phyloP scores from a whole-genome alignment of 1,140 invertebrate genomes.

The Heliconius hewitsoni region DNA sequence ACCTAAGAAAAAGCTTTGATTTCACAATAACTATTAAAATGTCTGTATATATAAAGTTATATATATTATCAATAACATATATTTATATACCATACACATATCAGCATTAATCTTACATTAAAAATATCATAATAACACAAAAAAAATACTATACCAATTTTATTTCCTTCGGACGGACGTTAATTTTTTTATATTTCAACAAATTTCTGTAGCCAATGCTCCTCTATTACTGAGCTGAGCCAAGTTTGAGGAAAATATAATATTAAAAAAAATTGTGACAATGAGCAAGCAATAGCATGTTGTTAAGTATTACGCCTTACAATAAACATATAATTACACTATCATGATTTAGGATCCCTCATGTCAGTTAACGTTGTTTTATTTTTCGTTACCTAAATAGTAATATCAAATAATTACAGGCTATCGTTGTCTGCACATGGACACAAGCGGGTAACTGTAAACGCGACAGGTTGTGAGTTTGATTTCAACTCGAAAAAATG shows the following conservation, averaged over 20 bases:
- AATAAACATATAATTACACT: background rate
- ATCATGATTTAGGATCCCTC: background rate
- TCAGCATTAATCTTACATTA: background rate
- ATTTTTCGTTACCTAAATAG: too few species aligned
- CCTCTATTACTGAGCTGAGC: conserved; percentile 40
- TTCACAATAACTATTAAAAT: too few species aligned
- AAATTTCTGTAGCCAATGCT: conserved; percentile 44
- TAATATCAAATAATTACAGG: too few species aligned
- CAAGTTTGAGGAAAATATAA: background rate
- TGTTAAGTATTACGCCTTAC: background rate
- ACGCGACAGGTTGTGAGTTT: too few species aligned
- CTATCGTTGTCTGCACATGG: too few species aligned
- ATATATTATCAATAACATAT: too few species aligned
- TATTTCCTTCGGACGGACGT: conserved; percentile 61
- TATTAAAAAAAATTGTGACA: background rate
- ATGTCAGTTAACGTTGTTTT: too few species aligned
- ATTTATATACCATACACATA: background rate
- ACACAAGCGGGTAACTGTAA: too few species aligned
- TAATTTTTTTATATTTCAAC: conserved; percentile 56
- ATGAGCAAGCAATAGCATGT: background rate
- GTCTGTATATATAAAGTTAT: too few species aligned
- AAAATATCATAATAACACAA: background rate
- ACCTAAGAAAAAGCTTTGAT: too few species aligned
- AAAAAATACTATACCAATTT: conserved; percentile 43
- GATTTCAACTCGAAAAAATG: too few species aligned